Conservation (phyloP, 2,797 vertebrate genomes). For the Buceros bicornis region DNA sequence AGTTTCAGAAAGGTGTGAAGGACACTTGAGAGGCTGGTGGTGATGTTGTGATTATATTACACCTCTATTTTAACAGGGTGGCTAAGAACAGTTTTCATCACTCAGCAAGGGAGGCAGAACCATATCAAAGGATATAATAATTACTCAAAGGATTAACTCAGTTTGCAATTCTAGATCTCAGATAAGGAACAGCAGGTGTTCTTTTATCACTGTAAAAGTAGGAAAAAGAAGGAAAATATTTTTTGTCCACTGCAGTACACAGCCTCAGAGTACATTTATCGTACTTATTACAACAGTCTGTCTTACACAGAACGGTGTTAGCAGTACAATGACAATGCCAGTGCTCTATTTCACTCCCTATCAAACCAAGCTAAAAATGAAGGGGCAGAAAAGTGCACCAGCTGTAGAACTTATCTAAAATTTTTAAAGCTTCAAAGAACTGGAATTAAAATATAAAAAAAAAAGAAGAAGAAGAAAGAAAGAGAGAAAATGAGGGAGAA, state of each 20-base stretch:
- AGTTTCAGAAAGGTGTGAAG: neutral
- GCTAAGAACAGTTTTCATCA: neutral
- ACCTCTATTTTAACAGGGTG: neutral
- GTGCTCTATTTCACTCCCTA: neutral
- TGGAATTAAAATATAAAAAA: neutral
- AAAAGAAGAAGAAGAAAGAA: neutral
- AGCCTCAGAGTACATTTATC: neutral
- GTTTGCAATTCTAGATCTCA: conserved; percentile 10
- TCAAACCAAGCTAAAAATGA: neutral
- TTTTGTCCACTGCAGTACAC: neutral
- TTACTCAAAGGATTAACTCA: conserved; percentile 34
- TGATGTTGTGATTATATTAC: neutral
- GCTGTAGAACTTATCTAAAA: neutral
- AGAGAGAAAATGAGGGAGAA: neutral
- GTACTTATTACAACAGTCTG: neutral
- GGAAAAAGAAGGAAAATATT: neutral
- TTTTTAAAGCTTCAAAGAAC: neutral
- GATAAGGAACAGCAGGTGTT: conserved; percentile 20
- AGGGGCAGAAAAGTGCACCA: neutral
- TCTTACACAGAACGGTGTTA: neutral
- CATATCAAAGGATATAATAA: conserved; percentile 20
- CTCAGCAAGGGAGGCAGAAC: neutral
- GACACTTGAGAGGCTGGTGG: neutral
- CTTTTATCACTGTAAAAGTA: neutral
- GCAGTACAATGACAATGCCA: neutral